These are phyloP conservation scores for Urocolius indicus DNA, from an alignment of 2,113 vertebrate species.

Conservation along the genomic window DNA sequence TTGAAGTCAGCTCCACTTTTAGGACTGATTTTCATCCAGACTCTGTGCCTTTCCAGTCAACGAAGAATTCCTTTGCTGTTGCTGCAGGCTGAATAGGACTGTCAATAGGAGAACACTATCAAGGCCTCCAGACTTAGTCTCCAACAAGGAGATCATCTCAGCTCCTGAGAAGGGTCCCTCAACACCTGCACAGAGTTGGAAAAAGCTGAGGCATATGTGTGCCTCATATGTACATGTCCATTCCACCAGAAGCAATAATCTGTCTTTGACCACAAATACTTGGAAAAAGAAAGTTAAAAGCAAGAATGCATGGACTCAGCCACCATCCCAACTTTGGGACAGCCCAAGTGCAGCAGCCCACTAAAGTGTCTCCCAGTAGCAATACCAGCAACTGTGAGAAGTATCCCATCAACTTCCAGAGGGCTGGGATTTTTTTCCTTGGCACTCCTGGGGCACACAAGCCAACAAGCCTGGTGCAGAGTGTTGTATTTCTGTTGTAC, in stretches of 20 bases:
- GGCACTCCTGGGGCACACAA: neutral
- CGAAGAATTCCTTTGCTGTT: neutral
- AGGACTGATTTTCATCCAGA: neutral
- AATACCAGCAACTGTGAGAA: neutral
- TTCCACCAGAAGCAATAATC: neutral
- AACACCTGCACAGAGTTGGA: neutral
- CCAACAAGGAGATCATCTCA: too few relatives aligned
- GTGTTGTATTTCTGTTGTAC: neutral
- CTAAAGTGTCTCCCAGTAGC: neutral
- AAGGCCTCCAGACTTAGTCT: neutral
- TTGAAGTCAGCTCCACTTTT: neutral
- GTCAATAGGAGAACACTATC: neutral
- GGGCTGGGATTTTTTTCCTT: neutral
- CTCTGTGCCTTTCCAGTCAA: neutral
- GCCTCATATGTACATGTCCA: accelerated
- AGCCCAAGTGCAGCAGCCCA: neutral
- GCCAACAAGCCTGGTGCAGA: accelerated
- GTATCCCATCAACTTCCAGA: neutral
- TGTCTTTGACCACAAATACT: neutral
- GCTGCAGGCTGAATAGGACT: neutral
- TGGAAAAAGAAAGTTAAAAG: neutral
- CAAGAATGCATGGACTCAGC: neutral
- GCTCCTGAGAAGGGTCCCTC: neutral
- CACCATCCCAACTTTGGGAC: neutral
- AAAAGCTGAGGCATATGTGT: neutral